Evolutionary conservation across 1,140 invertebrate genomes (phyloP).

Genomic region (Teleogryllus occipitalis): DNA sequence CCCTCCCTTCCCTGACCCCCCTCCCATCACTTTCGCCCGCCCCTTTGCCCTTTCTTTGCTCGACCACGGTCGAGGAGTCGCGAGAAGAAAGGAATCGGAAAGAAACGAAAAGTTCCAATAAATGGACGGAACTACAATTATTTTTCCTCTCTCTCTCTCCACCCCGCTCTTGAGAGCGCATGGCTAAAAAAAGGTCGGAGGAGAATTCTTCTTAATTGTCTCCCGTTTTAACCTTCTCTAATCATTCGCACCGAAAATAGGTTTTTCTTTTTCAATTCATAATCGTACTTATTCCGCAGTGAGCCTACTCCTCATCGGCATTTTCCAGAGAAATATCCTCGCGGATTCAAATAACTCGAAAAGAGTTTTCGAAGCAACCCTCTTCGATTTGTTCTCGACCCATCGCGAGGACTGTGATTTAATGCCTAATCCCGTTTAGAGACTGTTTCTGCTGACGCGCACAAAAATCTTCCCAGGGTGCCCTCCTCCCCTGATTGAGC

Average conservation of each 20-base stretch:
- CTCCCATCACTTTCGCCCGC: not conserved
- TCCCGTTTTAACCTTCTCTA: not conserved
- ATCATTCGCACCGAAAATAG: not conserved
- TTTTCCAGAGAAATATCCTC: not conserved
- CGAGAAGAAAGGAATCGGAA: not conserved
- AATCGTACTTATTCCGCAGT: not conserved
- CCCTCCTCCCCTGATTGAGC: too few relatives aligned
- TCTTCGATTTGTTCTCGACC: too few relatives aligned
- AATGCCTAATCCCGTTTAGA: too few relatives aligned
- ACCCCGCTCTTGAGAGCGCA: not conserved
- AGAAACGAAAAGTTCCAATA: constrained; percentile 1
- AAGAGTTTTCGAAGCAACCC: not conserved
- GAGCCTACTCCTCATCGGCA: not conserved
- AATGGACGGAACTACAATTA: not conserved
- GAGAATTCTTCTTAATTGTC: not conserved
- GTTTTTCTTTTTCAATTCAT: not conserved
- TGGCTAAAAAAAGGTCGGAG: not conserved
- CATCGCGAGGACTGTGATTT: too few relatives aligned
- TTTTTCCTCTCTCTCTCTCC: not conserved
- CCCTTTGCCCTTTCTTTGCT: too few relatives aligned
- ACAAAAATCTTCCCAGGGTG: too few relatives aligned
- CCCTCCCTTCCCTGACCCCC: not conserved
- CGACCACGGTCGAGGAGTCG: too few relatives aligned
- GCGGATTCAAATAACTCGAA: not conserved
- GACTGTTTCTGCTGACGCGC: too few relatives aligned